Conservation (phyloP, 2,888 invertebrate genomes). For the Leucoptera coffeella region DNA sequence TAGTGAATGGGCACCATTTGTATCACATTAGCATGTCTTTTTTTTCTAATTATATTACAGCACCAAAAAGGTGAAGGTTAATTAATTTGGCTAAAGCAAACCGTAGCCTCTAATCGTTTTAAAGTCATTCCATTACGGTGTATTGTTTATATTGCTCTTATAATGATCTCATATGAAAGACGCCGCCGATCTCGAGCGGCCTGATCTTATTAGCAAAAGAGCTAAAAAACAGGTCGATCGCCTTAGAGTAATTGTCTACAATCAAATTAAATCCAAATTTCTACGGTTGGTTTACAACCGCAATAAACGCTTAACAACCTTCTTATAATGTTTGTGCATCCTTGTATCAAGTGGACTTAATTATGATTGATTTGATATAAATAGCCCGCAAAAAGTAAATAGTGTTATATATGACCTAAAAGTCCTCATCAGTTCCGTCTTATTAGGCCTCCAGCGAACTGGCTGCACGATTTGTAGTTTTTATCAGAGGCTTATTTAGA, state of each 20-base stretch:
- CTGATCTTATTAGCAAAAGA: conserved; percentile 45
- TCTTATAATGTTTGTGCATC: conserved; percentile 24
- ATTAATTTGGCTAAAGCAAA: conserved; percentile 13
- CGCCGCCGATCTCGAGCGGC: conserved; percentile 45
- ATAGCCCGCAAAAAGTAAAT: no score
- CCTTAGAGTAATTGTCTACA: conserved; percentile 51
- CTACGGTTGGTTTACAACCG: conserved; percentile 50
- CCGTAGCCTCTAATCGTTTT: conserved; percentile 26
- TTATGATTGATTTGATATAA: conserved; percentile 4
- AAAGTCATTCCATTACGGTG: conserved; percentile 46
- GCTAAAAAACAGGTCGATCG: conserved; percentile 32
- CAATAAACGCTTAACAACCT: conserved; percentile 44
- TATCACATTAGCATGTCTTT: no score
- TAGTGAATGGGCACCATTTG: no score
- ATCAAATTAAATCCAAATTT: conserved; percentile 53
- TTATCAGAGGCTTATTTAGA: no score
- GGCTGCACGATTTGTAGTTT: no score
- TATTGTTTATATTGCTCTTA: conserved; percentile 47
- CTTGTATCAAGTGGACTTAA: conserved; percentile 5
- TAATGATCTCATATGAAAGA: conserved; percentile 42
- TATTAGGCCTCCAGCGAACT: no score
- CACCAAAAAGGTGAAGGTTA: no score
- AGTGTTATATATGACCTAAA: no score
- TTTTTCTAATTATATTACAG: no score
- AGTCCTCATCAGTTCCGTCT: no score